Evolutionary conservation across 1,140 invertebrate genomes (phyloP), one percentile per base, ranked within the genome.

Genomic region (Calliphora vicina): DNA sequence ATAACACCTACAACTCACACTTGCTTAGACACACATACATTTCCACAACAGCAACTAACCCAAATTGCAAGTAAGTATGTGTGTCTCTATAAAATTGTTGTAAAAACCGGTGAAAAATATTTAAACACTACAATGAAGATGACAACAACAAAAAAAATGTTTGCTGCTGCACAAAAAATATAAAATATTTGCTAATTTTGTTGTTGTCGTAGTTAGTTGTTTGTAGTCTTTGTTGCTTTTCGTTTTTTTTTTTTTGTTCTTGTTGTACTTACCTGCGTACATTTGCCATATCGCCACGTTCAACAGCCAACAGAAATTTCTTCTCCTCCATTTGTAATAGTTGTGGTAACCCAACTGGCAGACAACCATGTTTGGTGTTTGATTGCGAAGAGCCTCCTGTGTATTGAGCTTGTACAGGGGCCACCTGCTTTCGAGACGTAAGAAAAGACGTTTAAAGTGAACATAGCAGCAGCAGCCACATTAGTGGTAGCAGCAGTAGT

Each of bases 221-320:
- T 15, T 50, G 13, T 50, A 50, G 35, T 50, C 13, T 15, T 50
- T 50, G n/a, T 67, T 67, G 20, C n/a, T 25, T 20, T n/a, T n/a
- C n/a, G n/a, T n/a, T n/a, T n/a, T n/a, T n/a, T n/a, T n/a, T n/a
- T n/a, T n/a, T n/a, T n/a, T n/a, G n/a, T n/a, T n/a, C n/a, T n/a
- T n/a, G n/a, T n/a, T 57, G 9, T 12, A 84, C 87, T 90, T 91
- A 94, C 93, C 94, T 94, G 89, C 93, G 92, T 25, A 97, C 96
- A 90, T 96, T 96, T 1, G 93, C 92, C 85, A 96, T 91, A 88
- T 97, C 96, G 13, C 96, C 96, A 73, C 96, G 91, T 91, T 97
- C 96, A 1, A 97, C 96, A 0, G 96, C 95, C 61, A 97, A 91
- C 10, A 97, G 91, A 88, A 95, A 97, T 86, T 95, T 96, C 91